Evolutionary conservation across 2,113 vertebrate genomes (phyloP).

Genomic region (Dasyurus viverrinus): DNA sequence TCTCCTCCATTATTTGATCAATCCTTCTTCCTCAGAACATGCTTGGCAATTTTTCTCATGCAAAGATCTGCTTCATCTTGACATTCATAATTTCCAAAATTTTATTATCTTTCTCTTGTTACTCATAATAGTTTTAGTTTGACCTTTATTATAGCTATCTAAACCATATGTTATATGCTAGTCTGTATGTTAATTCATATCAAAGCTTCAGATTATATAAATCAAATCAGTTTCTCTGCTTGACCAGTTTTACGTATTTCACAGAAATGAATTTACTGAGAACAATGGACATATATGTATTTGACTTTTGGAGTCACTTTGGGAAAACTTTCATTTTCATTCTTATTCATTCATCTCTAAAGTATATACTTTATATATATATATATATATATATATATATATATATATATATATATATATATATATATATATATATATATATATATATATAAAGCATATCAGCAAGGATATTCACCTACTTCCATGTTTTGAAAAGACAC

Average conservation of each 20-base stretch:
- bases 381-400: too few species aligned
- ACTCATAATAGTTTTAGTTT: background rate
- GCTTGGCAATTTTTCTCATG: background rate
- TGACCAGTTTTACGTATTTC: slow-evolving; percentile 20
- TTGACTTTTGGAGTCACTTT: slow-evolving; percentile 2
- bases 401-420: background rate
- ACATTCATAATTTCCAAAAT: background rate
- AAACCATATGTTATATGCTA: background rate
- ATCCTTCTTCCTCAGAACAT: background rate
- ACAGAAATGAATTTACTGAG: slow-evolving; percentile 14
- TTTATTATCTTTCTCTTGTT: background rate
- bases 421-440: too few species aligned
- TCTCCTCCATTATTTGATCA: background rate
- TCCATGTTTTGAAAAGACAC: background rate
- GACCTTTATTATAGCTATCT: background rate
- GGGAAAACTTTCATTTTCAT: background rate
- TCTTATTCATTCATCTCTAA: background rate
- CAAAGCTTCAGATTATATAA: slow-evolving; percentile 22
- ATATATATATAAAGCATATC: background rate
- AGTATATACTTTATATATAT: background rate
- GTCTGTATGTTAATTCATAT: slow-evolving; percentile 27
- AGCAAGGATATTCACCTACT: background rate
- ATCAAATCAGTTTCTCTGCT: slow-evolving; percentile 27
- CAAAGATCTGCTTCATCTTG: background rate
- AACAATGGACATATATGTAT: background rate